Evolutionary conservation across 2,113 vertebrate species (phyloP).

Genomic region (Campylorhamphus procurvoides): DNA sequence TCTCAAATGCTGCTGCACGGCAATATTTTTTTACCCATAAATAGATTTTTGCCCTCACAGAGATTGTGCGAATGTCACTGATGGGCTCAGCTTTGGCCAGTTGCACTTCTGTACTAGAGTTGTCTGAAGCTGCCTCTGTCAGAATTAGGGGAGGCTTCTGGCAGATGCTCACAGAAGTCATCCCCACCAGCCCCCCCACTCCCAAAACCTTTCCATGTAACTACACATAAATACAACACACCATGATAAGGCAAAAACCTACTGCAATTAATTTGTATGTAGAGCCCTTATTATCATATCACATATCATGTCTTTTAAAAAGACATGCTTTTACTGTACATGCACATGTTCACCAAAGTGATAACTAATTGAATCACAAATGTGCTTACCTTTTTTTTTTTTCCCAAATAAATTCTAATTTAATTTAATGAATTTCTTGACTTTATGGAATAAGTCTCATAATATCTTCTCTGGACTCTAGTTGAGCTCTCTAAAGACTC

Average conservation of each 20-base stretch:
- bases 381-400: neutral
- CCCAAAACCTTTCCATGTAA: neutral
- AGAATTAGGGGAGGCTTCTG: neutral
- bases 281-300: neutral
- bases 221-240: neutral
- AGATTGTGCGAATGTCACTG: neutral
- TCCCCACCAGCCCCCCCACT: fast-evolving
- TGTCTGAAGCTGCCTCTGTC: neutral
- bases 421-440: neutral
- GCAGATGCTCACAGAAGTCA: neutral
- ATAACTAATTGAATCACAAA: neutral
- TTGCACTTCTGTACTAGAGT: neutral
- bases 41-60: neutral
- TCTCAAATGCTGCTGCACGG: fast-evolving
- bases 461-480: neutral
- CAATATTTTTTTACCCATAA: neutral
- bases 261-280: neutral
- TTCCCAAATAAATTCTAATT: neutral
- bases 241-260: neutral
- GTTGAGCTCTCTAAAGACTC: neutral
- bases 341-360: neutral
- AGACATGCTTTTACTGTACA: neutral
- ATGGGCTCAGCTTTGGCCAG: neutral
- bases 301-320: neutral
- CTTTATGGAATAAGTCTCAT: neutral